Base-by-base conservation (phyloP, 92 coral and sea anemone genomes). In the Heliopora coerulea region DNA sequence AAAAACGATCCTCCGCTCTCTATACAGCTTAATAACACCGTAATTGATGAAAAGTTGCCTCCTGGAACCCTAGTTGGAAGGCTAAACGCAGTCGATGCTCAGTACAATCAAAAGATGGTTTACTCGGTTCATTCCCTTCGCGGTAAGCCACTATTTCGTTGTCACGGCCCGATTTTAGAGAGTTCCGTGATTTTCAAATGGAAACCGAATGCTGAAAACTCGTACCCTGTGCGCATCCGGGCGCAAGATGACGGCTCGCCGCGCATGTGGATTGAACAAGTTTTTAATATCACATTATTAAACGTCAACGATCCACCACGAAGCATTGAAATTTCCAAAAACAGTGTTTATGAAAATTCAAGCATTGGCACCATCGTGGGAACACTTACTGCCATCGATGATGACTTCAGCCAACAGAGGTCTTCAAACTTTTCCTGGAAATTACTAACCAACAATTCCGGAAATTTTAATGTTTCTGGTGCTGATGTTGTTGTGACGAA, bases 301-400 rank as follows among this genome's bases (percentile, higher is more conserved):
- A 68, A 92, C 61, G 91, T 92, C 3, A 89, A 92, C 64, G 97
- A 92, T 60, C 90, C 96, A n/a, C 97, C 97, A 41, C 79, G 88
- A 33, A 84, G 82, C 29, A 63, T 92, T n/a, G 68, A 74, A 14
- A 68, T 92, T 62, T 85, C 96, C 3, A 76, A 75, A 56, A 37
- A 84, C 26, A 61, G 74, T 15, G 82, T 92, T 13, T 58, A 65
- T 21, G 97, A 92, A 75, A 89, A 91, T 29, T 88, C 88, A 1
- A 83, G 83, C 34, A 40, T 78, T 2, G 92, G 91, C 14, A 41
- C 66, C 15, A 63, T 66, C 19, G 80, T 92, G 42, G 97, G 97
- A 26, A 63, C 54, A 29, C 68, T 92, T 63, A 74, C 44, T 26
- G 97, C 96, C 10, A 32, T 85, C 74, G 97, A 92, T 78, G 88